Evolutionary conservation across 2,888 invertebrate genomes (phyloP).

Genomic region (Parnassius smintheus): DNA sequence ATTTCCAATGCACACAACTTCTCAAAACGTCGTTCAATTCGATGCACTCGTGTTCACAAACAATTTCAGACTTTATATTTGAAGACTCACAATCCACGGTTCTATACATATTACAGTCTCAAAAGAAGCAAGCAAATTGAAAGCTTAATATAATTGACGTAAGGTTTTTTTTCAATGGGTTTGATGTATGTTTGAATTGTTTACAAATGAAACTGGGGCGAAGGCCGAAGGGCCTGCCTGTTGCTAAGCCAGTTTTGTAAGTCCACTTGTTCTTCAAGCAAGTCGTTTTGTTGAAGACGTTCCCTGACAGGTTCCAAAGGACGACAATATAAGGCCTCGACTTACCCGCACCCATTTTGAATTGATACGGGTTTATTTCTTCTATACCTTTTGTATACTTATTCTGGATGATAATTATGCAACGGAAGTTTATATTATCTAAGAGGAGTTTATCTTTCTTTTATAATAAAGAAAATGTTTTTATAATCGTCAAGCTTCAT

Average conservation of each 20-base stretch:
- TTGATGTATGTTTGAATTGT: constrained; percentile 34
- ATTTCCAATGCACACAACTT: constrained; percentile 8
- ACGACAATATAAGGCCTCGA: neutral
- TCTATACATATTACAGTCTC: neutral
- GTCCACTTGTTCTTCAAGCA: constrained; percentile 26
- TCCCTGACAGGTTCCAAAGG: constrained; percentile 4
- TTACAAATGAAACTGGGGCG: constrained; percentile 35
- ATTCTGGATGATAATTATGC: too few relatives aligned
- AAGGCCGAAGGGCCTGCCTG: constrained; percentile 50
- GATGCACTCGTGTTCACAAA: constrained; percentile 31
- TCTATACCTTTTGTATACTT: neutral
- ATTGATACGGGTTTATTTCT: neutral
- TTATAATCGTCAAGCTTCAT: too few relatives aligned
- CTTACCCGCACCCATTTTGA: neutral
- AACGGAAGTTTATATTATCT: too few relatives aligned
- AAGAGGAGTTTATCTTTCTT: too few relatives aligned
- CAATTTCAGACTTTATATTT: constrained; percentile 32
- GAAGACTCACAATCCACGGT: neutral
- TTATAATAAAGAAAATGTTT: too few relatives aligned
- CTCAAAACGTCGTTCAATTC: constrained; percentile 30
- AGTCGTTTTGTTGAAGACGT: neutral
- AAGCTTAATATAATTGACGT: rapidly evolving
- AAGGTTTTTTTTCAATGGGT: constrained; percentile 32
- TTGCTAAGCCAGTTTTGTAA: constrained; percentile 53
- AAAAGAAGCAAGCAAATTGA: neutral